Evolutionary conservation across 1,140 invertebrate species (phyloP).

Genomic region (Musca domestica): DNA sequence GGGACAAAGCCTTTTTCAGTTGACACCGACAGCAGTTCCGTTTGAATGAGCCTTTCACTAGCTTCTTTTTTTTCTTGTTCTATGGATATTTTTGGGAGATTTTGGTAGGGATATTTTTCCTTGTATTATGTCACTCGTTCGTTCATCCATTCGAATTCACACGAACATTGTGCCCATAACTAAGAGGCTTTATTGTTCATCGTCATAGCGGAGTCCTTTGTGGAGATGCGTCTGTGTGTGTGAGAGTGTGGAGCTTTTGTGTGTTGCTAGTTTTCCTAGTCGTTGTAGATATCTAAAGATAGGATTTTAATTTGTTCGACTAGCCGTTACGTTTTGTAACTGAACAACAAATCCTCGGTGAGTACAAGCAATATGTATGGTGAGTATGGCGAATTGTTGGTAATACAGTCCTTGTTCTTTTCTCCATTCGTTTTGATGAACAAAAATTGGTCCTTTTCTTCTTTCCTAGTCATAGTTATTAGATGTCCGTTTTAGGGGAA

Average conservation of each 20-base stretch:
- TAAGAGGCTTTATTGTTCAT: slow-evolving; percentile 10
- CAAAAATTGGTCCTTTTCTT: too few relatives aligned
- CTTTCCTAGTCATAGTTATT: too few relatives aligned
- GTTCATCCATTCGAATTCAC: background rate
- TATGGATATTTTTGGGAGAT: slow-evolving; percentile 8
- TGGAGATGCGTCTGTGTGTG: too few relatives aligned
- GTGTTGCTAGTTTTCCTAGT: background rate
- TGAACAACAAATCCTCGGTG: slow-evolving; percentile 11
- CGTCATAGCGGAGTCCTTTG: too few relatives aligned
- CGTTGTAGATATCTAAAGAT: slow-evolving; percentile 15
- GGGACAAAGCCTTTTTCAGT: too few relatives aligned
- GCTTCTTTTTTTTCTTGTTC: too few relatives aligned
- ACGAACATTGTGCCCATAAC: background rate
- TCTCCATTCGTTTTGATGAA: too few relatives aligned
- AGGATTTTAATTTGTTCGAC: slow-evolving; percentile 22
- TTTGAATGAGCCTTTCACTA: background rate
- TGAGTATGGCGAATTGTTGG: too few relatives aligned
- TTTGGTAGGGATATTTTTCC: slow-evolving; percentile 6
- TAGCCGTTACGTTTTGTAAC: slow-evolving; percentile 21
- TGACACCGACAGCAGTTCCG: too few relatives aligned
- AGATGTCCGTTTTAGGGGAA: too few relatives aligned
- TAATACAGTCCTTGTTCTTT: too few relatives aligned
- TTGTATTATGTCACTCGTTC: slow-evolving; percentile 10
- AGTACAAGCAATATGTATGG: slow-evolving; percentile 6
- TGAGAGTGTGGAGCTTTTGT: background rate